Base-by-base conservation (phyloP, 53 echinoderm and acorn worm species). In the Arbacia lixula region DNA sequence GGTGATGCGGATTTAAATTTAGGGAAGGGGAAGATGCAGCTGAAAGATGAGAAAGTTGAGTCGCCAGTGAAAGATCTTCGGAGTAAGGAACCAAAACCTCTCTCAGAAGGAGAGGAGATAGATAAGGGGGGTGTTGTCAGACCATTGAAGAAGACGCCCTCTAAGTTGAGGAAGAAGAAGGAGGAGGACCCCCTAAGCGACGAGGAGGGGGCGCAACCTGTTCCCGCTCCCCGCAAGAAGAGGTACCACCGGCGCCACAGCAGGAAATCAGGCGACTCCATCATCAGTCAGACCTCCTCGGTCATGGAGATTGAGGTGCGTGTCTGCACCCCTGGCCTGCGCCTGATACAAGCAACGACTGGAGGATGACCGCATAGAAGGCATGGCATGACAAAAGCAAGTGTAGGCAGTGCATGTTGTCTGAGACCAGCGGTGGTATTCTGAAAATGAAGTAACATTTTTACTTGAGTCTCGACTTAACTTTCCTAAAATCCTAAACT, bases 181-280 rank as follows among this genome's bases (percentile, higher is more conserved):
- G 53, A 1, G 22, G 4, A 24, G n/a, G 21, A 56, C 10, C 57
- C 21, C 2, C 30, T 58, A 32, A 77, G 77, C 19, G 77, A 77
- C 27, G 78, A 77, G 27, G 82, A 81, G 9, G 28, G 12, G 21
- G 2, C 50, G 46, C 6, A 28, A 11, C 82, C 82, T 6, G 82
- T 81, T 2, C 82, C 82, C 20, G 82, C 82, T 2, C 82, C 82
- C 5, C 61, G 82, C 25, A 61, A 42, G 64, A 81, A 81, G 33
- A 42, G 64, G 31, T 81, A 81, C 64, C 62, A 46, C 4, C 41
- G 82, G 64, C 62, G 82, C 40, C 64, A 81, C 49, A 81, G 82
- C 50, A 62, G 64, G 32, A 62, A 64, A 22, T 63, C 82, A 1
- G 57, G n/a, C 14, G 56, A 37, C 39, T 14, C 14, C 11, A 58